Evolutionary conservation across 2,113 vertebrate species (phyloP), one percentile per base, ranked within the genome.

Genomic region (Melanerpes formicivorus): DNA sequence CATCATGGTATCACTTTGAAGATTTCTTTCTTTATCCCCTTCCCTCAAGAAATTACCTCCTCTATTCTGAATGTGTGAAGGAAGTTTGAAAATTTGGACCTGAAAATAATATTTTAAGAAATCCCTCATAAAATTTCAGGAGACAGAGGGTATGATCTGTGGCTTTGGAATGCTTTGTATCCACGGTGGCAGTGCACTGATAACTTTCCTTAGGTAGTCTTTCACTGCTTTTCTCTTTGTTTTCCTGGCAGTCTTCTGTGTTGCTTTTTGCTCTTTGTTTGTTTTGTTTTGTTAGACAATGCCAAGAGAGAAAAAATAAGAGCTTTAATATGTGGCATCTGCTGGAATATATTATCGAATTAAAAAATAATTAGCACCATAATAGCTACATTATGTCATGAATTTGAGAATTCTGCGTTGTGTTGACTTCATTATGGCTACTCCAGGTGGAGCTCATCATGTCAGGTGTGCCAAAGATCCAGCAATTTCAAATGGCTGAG

Each of bases 371-470:
- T 26, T 58, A 87, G 25, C 62, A 69, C 40, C 44, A 74, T 69
- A 87, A 85, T 78, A 90, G 82, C 29, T 93, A 48, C 30, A 74
- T 87, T 88, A 72, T 86, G 69, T 84, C 74, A 90, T 79, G 83
- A 92, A 86, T 9, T 14, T 64, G 58, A 91, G 65, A 66, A 67
- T 87, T 87, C 82, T 95, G 22, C 60, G 23, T 69, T 86, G 58
- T 91, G 55, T 84, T 93, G 82, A 65, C 62, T 92, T 86, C 42
- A 69, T 90, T 85, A 78, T 50, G 75, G 85, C 86, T 86, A 65
- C 18, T 90, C 18, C 74, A 84, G n/a, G 32, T 0, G 0, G 59
- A 80, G 46, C 69, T 88, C 91, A 88, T 95, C 63, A 52, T 5
- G 18, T 86, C 80, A 86, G 27, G 58, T 90, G 40, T 75, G 76